These are phyloP conservation scores for Harmothoe impar DNA, from an alignment of 2,888 invertebrate species.

Conservation along the genomic window DNA sequence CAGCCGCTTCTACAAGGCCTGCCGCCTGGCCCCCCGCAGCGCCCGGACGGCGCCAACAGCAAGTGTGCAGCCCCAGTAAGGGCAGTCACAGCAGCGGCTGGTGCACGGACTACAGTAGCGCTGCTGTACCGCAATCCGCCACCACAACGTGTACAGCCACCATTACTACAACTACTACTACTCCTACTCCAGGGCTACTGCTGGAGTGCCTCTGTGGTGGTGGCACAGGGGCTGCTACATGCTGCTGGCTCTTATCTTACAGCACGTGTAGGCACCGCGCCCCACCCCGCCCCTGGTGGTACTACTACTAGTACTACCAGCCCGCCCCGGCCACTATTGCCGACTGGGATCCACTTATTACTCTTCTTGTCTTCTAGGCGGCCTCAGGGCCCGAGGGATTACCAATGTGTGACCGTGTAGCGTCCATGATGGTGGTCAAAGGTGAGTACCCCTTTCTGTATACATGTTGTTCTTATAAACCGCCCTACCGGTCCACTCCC, in stretches of 20 bases:
- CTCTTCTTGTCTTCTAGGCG: constrained; percentile 17
- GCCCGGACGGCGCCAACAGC: not conserved
- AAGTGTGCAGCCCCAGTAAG: not conserved
- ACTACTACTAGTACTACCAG: not conserved
- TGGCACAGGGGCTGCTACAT: not conserved
- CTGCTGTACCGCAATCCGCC: not conserved
- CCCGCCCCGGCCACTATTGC: not conserved
- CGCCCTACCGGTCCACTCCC: no score
- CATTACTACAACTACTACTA: no score
- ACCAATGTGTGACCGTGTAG: constrained; percentile 48
- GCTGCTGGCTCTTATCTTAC: not conserved
- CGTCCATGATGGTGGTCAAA: constrained; percentile 60
- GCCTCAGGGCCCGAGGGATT: constrained; percentile 50
- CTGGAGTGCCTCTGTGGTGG: not conserved
- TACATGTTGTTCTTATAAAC: not conserved
- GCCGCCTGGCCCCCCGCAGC: not conserved
- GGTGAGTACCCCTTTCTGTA: not conserved
- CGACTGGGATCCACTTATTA: constrained; percentile 2
- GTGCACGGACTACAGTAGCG: not conserved
- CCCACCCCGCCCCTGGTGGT: not conserved
- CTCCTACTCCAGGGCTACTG: not conserved
- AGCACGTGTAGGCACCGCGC: not conserved
- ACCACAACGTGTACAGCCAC: no score
- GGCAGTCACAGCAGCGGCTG: not conserved
- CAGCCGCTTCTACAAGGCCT: not conserved